Percentiles rank a stretch among this genome's conserved stretches.
phyloP scores from a whole-genome alignment of 1,140 invertebrate genomes.

The Xylocopa sonorina region DNA sequence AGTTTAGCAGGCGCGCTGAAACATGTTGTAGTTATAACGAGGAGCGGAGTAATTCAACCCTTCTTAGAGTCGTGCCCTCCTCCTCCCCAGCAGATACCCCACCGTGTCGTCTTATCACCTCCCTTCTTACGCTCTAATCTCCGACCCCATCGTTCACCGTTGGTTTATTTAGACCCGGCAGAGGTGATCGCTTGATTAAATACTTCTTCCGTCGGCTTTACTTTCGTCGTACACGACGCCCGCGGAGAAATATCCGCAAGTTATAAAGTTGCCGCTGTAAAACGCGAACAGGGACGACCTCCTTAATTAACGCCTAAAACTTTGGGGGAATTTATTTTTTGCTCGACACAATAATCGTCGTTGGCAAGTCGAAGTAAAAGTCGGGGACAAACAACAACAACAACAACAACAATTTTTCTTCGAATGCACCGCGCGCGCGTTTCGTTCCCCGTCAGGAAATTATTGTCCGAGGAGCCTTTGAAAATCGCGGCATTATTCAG shows the following conservation, averaged over 20 bases:
- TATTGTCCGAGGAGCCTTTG: constrained; percentile 3
- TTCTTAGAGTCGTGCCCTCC: constrained; percentile 74
- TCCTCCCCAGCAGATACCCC: constrained; percentile 36
- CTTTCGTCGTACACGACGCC: constrained; percentile 37
- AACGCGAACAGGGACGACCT: constrained; percentile 49
- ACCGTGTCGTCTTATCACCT: constrained; percentile 68
- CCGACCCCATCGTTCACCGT: constrained; percentile 71
- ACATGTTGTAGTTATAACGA: constrained; percentile 70
- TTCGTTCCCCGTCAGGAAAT: neutral
- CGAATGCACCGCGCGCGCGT: neutral
- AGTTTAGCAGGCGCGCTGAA: constrained; percentile 45
- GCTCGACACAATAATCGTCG: constrained; percentile 2
- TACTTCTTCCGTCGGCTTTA: constrained; percentile 64
- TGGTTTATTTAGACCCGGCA: constrained; percentile 72
- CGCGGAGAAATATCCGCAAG: constrained; percentile 49
- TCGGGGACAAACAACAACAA: too few species aligned
- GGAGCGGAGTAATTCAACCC: constrained; percentile 73
- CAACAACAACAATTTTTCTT: neutral
- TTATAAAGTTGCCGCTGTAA: constrained; percentile 51
- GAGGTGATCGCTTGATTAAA: constrained; percentile 76
- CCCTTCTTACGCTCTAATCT: constrained; percentile 67
- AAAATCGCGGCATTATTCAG: neutral
- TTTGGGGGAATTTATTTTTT: constrained; percentile 38
- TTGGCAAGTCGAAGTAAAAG: neutral
- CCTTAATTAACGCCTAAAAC: constrained; percentile 47